A percentile compares a stretch with the other conserved stretches of the same genome.
Conservation (phyloP, 2,113 vertebrate species). For the Periophthalmodon schlosseri region DNA sequence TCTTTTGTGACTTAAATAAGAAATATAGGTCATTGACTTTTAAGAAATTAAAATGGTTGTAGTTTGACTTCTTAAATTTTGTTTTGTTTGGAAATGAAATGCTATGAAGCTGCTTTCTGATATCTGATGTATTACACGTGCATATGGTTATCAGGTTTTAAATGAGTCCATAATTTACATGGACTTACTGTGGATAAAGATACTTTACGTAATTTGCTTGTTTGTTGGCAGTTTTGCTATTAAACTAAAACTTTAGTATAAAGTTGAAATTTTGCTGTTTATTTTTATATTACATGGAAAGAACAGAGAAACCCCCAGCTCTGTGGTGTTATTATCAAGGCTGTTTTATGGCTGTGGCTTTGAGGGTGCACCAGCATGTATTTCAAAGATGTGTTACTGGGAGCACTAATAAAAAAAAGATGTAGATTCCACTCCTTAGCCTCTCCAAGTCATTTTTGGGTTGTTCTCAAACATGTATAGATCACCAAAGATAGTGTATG, state of each 20-base stretch:
- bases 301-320: conserved; percentile 35
- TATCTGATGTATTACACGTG: conserved; percentile 22
- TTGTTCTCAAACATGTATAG: conserved; percentile 1
- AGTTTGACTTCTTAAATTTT: conserved; percentile 1
- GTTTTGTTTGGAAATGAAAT: conserved; percentile 8
- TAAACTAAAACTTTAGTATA: too few species aligned
- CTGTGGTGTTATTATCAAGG: conserved; percentile 41
- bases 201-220: conserved; percentile 6
- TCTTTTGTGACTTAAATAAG: too few species aligned
- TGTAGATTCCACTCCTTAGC: conserved; percentile 20
- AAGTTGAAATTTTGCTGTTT: conserved; percentile 23
- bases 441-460: conserved; percentile 19
- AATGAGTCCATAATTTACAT: conserved; percentile 9
- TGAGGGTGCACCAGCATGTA: conserved; percentile 24
- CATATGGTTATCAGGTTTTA: conserved; percentile 23
- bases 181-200: conserved; percentile 9
- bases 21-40: too few species aligned
- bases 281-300: conserved; percentile 40
- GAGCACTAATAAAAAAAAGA: conserved; percentile 50
- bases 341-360: conserved; percentile 36
- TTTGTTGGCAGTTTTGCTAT: conserved; percentile 22
- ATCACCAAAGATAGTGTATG: not conserved
- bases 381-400: conserved; percentile 39
- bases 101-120: conserved; percentile 20
- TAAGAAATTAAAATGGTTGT: too few species aligned